These are phyloP conservation scores for Ianthella basta DNA, from an alignment of 37 sponge, comb jelly and placozoan species.

Conservation along the genomic window DNA sequence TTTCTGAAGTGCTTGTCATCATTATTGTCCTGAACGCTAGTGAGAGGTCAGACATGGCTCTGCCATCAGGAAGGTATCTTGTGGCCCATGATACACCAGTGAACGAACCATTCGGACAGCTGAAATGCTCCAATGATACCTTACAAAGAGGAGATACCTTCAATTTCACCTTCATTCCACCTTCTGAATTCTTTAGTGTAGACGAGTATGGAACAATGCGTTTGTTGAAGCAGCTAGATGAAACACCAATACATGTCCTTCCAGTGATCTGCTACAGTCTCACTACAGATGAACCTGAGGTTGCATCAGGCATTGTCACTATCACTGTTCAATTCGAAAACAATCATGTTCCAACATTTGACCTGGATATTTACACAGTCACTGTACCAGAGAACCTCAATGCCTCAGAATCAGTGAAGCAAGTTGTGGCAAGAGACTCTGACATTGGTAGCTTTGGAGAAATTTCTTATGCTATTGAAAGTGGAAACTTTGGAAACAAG, in stretches of 20 bases:
- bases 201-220: constrained; percentile 51
- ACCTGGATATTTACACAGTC: constrained; percentile 29
- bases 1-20: constrained; percentile 28
- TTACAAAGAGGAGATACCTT: constrained; percentile 11
- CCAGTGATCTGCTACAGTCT: constrained; percentile 56
- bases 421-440: constrained; percentile 60
- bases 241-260: constrained; percentile 61
- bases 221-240: constrained; percentile 34
- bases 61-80: constrained; percentile 53
- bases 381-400: constrained; percentile 46
- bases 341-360: constrained; percentile 62
- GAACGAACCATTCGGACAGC: constrained; percentile 49
- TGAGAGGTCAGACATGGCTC: constrained; percentile 23
- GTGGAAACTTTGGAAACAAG: constrained; percentile 59
- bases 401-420: constrained; percentile 9
- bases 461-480: constrained; percentile 54
- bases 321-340: constrained; percentile 69
- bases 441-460: constrained; percentile 76
- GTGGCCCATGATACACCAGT: constrained; percentile 39
- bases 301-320: constrained; percentile 54
- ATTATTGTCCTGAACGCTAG: constrained; percentile 54
- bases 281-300: constrained; percentile 15
- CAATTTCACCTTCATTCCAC: constrained; percentile 51
- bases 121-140: constrained; percentile 52
- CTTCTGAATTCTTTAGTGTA: constrained; percentile 47